Conservation (phyloP, 2,888 invertebrate genomes). For the Molanna angustata region DNA sequence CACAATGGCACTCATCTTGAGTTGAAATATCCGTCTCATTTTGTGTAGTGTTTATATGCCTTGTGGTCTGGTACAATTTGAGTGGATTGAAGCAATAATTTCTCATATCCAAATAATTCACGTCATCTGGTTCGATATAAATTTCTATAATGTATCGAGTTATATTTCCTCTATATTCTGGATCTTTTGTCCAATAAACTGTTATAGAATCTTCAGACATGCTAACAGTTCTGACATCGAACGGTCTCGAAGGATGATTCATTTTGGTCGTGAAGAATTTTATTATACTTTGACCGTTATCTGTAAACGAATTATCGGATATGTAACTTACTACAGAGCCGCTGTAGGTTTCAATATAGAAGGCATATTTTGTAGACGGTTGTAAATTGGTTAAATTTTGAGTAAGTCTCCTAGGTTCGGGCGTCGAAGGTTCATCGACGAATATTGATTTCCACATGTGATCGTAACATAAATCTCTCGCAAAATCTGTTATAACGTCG, state of each 20-base stretch:
- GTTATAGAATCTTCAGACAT: constrained; percentile 41
- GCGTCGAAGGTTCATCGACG: constrained; percentile 32
- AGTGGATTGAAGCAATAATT: constrained; percentile 51
- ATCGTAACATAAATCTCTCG: constrained; percentile 50
- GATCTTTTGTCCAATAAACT: constrained; percentile 60
- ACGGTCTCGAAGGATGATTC: constrained; percentile 51
- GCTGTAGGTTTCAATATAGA: constrained; percentile 67
- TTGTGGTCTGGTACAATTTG: constrained; percentile 20
- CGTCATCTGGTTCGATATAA: constrained; percentile 40
- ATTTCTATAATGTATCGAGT: constrained; percentile 41
- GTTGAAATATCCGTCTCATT: background rate
- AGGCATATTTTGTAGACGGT: constrained; percentile 70
- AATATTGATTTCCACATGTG: constrained; percentile 34
- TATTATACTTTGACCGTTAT: constrained; percentile 59
- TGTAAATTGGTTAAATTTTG: constrained; percentile 49
- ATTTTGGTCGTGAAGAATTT: constrained; percentile 63
- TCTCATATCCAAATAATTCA: constrained; percentile 45
- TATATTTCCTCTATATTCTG: constrained; percentile 40
- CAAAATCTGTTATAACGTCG: constrained; percentile 56
- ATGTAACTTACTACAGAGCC: constrained; percentile 48
- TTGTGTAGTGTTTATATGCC: constrained; percentile 35
- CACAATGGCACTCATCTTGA: constrained; percentile 1
- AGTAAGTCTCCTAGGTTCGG: background rate
- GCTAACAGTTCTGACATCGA: constrained; percentile 36
- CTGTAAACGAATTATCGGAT: constrained; percentile 41